These are phyloP conservation scores for Anolis sagrei DNA, from an alignment of 2,113 vertebrate genomes.

Conservation along the genomic window DNA sequence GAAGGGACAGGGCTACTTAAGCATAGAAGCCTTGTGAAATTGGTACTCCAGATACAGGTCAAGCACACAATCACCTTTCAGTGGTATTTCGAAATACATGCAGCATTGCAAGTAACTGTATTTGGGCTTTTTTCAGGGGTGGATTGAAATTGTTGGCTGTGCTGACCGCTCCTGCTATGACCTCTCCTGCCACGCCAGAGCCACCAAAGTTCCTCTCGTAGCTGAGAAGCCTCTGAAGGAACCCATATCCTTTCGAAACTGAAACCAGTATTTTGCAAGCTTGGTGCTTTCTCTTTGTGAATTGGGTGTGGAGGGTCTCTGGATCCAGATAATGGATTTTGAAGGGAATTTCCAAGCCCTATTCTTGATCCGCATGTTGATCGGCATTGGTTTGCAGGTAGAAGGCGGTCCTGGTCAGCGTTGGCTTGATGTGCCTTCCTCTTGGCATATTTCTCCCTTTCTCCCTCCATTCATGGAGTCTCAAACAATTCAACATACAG, in stretches of 20 bases:
- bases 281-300: neutral
- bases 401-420: too few species aligned
- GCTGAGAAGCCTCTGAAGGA: conserved; percentile 97
- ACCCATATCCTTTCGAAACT: conserved; percentile 91
- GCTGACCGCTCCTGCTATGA: conserved; percentile 97
- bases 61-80: conserved; percentile 33
- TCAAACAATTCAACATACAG: too few species aligned
- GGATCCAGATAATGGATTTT: too few species aligned
- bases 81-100: conserved; percentile 58
- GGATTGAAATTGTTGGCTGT: conserved; percentile 98
- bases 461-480: too few species aligned
- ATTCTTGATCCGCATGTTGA: too few species aligned
- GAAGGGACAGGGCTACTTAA: conserved; percentile 39
- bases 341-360: too few species aligned
- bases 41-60: conserved; percentile 45
- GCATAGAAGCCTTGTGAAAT: conserved; percentile 38
- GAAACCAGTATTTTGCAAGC: neutral
- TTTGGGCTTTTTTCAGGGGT: conserved; percentile 82
- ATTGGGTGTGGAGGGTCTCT: neutral
- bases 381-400: too few species aligned
- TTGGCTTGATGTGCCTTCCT: too few species aligned
- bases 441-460: too few species aligned
- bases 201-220: conserved; percentile 95
- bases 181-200: conserved; percentile 90
- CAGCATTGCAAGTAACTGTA: conserved; percentile 49